phyloP scores from a whole-genome alignment of 2,888 invertebrate species.

The Bruchidius siliquastri region DNA sequence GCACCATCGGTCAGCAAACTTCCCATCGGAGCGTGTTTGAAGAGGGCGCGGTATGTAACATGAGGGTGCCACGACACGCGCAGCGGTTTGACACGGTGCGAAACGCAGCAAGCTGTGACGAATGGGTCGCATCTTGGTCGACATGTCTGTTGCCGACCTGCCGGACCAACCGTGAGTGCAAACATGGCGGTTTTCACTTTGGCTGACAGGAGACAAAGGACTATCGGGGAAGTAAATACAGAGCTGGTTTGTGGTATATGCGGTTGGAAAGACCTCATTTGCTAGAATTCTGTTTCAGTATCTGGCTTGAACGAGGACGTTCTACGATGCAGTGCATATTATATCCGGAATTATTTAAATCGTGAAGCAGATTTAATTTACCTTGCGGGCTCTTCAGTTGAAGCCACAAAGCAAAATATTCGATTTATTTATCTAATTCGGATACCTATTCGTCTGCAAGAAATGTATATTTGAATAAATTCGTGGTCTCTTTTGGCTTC shows the following conservation, averaged over 20 bases:
- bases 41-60: neutral
- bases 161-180: neutral
- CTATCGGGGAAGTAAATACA: neutral
- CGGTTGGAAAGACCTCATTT: neutral
- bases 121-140: neutral
- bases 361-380: no score
- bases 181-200: neutral
- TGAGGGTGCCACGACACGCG: neutral
- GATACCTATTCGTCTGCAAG: no score
- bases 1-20: neutral
- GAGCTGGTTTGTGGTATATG: neutral
- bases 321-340: neutral
- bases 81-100: neutral
- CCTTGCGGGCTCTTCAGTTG: no score
- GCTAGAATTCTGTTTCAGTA: neutral
- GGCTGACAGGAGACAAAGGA: neutral
- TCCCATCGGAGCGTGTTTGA: neutral
- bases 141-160: neutral
- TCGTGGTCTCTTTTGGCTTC: no score
- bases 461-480: no score
- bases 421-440: no score
- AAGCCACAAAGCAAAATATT: no score
- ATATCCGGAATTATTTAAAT: neutral
- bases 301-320: no score
- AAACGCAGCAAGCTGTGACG: neutral